Base-by-base conservation (phyloP, 2,888 invertebrate genomes). In the Torymus texanus region DNA sequence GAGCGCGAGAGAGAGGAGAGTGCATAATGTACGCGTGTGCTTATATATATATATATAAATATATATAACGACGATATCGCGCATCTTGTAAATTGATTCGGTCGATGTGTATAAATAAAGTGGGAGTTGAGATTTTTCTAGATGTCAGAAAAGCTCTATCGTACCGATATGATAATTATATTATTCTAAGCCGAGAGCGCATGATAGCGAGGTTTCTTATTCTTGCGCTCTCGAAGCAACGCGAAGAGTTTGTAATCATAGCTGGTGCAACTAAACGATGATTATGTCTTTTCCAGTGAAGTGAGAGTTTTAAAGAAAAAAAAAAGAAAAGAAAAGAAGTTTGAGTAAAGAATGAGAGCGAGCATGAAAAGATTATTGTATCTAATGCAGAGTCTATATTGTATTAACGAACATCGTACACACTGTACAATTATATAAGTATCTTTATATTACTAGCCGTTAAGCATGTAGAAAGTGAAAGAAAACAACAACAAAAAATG, bases 311-410 rank as follows among this genome's bases (percentile, higher is more conserved):
- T 21, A 21, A 21, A 21, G 21, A 21, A 21, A 21, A 1, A 21
- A 21, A 21, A 21, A 21, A 21, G 21, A 21, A 21, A 21, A 29
- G 66, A 18, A 51, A 51, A 61, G 62, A 72, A 61, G 58, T 71
- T 51, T 62, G 53, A 50, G 79, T 66, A 58, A 77, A 53, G 71
- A 61, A 55, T 78, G 58, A 76, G 21, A 58, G 41, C 59, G 71
- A 71, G 76, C 73, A 79, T 84, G 81, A 85, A 87, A 86, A 41
- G 41, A 88, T 87, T 88, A 89, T 88, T 89, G 87, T 88, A 88
- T 88, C 86, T 88, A 88, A 87, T 87, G 86, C 88, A 88, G 87
- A 89, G 88, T 89, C 86, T 88, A 88, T 88, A 89, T 88, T 87
- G 85, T 88, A 88, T 87, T 86, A 88, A 86, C 87, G 84, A 82